These are phyloP conservation scores for Tachypleus tridentatus DNA, from an alignment of 1,140 invertebrate genomes.

Conservation along the genomic window DNA sequence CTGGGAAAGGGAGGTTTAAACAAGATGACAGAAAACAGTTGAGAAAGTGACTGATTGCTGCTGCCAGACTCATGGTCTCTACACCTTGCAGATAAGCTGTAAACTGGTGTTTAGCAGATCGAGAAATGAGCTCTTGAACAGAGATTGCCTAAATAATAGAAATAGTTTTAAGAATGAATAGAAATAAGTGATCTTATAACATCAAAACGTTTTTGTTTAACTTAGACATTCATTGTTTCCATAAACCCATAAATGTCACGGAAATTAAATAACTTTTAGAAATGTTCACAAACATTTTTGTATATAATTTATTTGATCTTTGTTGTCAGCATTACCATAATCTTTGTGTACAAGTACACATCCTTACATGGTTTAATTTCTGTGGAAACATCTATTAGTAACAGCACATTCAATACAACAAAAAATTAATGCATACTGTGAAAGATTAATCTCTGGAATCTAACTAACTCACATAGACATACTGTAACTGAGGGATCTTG, in stretches of 20 bases:
- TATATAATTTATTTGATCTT: no score
- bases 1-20: no score
- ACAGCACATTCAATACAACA: no score
- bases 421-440: no score
- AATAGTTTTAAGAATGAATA: constrained; percentile 36
- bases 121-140: constrained; percentile 58
- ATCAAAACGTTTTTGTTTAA: constrained; percentile 50
- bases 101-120: constrained; percentile 85
- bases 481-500: constrained; percentile 66
- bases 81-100: constrained; percentile 77
- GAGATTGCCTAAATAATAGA: constrained; percentile 36
- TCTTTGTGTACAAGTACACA: no score
- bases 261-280: no score
- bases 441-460: no score
- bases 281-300: no score
- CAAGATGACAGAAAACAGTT: constrained; percentile 55
- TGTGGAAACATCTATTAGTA: no score
- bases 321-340: no score
- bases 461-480: constrained; percentile 41
- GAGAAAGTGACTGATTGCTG: constrained; percentile 82
- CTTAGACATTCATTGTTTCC: constrained; percentile 41
- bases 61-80: constrained; percentile 73
- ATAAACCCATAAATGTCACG: no score
- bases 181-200: background rate
- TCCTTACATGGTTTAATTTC: no score